Base-by-base conservation (phyloP, 2,888 invertebrate species). In the Nomada ruficornis region DNA sequence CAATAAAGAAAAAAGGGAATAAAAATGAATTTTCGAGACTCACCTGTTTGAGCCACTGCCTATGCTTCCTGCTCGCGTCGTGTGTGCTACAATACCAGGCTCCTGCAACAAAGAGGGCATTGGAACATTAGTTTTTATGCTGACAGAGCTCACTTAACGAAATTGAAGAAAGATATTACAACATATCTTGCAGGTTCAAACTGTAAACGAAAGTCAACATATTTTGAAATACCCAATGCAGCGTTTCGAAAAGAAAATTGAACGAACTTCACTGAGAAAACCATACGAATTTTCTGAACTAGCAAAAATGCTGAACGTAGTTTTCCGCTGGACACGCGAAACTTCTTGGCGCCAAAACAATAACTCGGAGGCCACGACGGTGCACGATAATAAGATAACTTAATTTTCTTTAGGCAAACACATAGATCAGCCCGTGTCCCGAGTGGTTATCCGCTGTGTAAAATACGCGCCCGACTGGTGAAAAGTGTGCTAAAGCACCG, bases 351-450 rank as follows among this genome's bases (percentile, higher is more conserved):
- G 88, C 88, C 86, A 78, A 86, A 89, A 88, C 82, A 81, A 47
- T 57, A 59, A 50, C 64, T 52, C 29, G 69, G 54, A 55, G 47
- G 63, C 64, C 67, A 59, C 75, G 70, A 73, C 62, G 76, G 76
- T 62, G 72, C 62, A 62, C 79, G 89, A 85, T 88, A 89, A 89
- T 89, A 88, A 89, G 85, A 88, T 87, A 85, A 88, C 83, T 87
- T 84, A 77, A 87, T 89, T 89, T 80, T 57, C 78, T 52, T 55
- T 64, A 36, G 76, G 81, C 83, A 84, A 90, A 90, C 89, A 90
- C 89, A 84, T 90, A 86, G 84, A 89, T 89, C 90, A 89, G 60
- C 64, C 65, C 29, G 68, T 75, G 65, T 55, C 60, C 60, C 59
- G 55, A 18, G 52, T 15, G 60, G 65, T 47, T 36, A 36, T 29